These are phyloP conservation scores for Colletes collaris DNA, from an alignment of 2,888 invertebrate species.

Conservation along the genomic window DNA sequence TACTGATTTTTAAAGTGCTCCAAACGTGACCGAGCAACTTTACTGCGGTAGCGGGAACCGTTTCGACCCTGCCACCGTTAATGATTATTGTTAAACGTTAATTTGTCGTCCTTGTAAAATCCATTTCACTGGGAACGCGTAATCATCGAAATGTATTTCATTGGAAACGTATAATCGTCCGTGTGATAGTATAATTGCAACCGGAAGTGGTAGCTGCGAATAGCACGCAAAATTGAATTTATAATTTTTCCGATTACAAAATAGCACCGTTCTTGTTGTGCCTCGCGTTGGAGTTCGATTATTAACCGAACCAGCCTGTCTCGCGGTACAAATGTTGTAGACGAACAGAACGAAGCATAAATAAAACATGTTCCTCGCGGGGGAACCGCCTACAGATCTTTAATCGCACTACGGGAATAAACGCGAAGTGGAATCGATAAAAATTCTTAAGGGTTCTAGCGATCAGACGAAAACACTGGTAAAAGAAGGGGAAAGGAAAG, in stretches of 20 bases:
- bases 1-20: too few relatives aligned
- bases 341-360: conserved; percentile 65
- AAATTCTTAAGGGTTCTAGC: conserved; percentile 32
- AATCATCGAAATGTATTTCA: conserved; percentile 19
- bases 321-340: conserved; percentile 27
- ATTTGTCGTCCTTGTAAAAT: conserved; percentile 17
- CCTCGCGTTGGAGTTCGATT: conserved; percentile 33
- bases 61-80: conserved; percentile 1
- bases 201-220: neutral
- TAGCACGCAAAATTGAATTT: neutral
- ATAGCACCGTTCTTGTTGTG: conserved; percentile 1
- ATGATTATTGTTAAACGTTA: conserved; percentile 31
- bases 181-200: conserved; percentile 13
- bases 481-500: conserved; percentile 2
- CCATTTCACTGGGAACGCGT: conserved; percentile 12
- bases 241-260: too few relatives aligned
- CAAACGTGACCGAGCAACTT: neutral
- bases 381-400: conserved; percentile 56
- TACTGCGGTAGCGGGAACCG: neutral
- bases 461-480: conserved; percentile 16
- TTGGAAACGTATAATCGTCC: conserved; percentile 1
- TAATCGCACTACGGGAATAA: conserved; percentile 3
- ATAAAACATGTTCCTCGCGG: conserved; percentile 73
- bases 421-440: conserved; percentile 18
- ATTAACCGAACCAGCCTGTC: conserved; percentile 60